A percentile compares a stretch with the other conserved stretches of the same genome.
phyloP scores from a whole-genome alignment of 2,797 vertebrate species.

The Anguilla obscura region DNA sequence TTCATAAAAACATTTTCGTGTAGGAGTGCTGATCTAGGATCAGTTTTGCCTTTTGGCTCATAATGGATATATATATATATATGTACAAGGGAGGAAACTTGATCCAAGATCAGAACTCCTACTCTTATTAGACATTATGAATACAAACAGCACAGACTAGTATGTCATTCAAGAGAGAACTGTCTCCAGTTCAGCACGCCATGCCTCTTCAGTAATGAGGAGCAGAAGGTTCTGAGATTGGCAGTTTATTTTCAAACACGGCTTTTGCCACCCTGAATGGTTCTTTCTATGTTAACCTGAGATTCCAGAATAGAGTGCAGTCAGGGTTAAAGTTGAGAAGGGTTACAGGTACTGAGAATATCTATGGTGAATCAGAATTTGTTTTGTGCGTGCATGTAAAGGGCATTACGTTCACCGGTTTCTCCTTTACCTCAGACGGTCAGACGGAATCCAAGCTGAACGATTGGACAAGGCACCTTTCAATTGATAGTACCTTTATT shows the following conservation, averaged over 20 bases:
- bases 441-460: conserved; percentile 21
- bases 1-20: neutral
- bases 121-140: neutral
- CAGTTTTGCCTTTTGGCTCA: neutral
- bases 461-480: conserved; percentile 68
- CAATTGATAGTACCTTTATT: conserved; percentile 43
- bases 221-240: neutral
- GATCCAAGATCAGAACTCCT: neutral
- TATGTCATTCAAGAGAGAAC: neutral
- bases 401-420: neutral
- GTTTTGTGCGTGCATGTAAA: neutral
- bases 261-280: neutral
- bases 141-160: neutral
- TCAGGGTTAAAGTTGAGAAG: neutral
- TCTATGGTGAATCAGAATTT: neutral
- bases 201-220: neutral
- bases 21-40: neutral
- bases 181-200: neutral
- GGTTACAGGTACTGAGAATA: neutral
- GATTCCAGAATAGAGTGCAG: neutral
- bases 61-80: neutral
- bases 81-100: neutral
- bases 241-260: neutral
- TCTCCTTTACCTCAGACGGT: neutral
- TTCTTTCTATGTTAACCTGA: neutral